These are phyloP conservation scores for Pseudolycoriella hygida DNA, from an alignment of 2,888 invertebrate genomes.

Conservation along the genomic window DNA sequence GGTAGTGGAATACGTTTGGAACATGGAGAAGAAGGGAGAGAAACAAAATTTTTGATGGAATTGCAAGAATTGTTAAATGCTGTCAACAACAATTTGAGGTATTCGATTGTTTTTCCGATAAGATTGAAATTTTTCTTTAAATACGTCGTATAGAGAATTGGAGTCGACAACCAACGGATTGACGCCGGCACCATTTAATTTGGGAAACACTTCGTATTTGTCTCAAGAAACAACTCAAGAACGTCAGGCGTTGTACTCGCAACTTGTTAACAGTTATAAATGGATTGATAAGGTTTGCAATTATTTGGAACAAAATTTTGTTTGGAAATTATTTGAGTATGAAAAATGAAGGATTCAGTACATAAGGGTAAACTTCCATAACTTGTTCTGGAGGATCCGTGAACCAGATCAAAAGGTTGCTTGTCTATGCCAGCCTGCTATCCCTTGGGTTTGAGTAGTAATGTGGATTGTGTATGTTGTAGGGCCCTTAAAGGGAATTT, in stretches of 20 bases:
- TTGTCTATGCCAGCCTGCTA: too few species aligned
- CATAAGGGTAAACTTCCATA: too few species aligned
- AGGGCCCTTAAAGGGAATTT: too few species aligned
- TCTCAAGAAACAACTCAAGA: slow-evolving; percentile 86
- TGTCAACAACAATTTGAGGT: slow-evolving; percentile 65
- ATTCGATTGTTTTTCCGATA: neutral
- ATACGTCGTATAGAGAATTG: slow-evolving; percentile 43
- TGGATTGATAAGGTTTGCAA: slow-evolving; percentile 70
- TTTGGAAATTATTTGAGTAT: too few species aligned
- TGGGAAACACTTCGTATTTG: slow-evolving; percentile 71
- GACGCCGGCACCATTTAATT: slow-evolving; percentile 57
- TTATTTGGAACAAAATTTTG: slow-evolving; percentile 4
- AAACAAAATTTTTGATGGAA: slow-evolving; percentile 56
- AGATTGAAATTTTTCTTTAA: neutral
- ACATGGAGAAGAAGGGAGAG: slow-evolving; percentile 65
- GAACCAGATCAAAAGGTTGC: too few species aligned
- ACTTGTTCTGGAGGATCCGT: too few species aligned
- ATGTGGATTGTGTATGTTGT: too few species aligned
- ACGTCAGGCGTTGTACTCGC: slow-evolving; percentile 71
- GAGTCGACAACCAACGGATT: slow-evolving; percentile 56
- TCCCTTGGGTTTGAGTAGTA: too few species aligned
- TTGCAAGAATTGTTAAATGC: slow-evolving; percentile 66
- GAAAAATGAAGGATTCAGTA: too few species aligned
- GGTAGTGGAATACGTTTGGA: slow-evolving; percentile 66
- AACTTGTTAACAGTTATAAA: slow-evolving; percentile 76